A percentile compares a stretch with the other conserved stretches of the same genome.
phyloP scores from a whole-genome alignment of 2,888 invertebrate species.

The Agriopis aurantiaria region DNA sequence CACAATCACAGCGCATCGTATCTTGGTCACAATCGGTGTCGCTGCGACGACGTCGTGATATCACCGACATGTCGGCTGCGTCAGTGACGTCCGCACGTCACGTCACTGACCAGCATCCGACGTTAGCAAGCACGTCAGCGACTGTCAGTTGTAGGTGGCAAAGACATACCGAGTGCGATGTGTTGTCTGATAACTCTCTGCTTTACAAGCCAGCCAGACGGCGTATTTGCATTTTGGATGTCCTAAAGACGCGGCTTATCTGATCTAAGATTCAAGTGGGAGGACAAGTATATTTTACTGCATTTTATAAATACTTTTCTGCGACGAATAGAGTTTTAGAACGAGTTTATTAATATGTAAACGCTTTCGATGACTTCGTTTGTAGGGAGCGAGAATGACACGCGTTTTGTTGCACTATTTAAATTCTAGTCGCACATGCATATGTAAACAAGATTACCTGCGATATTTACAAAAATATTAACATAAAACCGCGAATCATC shows the following conservation, averaged over 20 bases:
- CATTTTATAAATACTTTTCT: slow-evolving; percentile 39
- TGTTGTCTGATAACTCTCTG: slow-evolving; percentile 67
- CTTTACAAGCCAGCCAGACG: slow-evolving; percentile 68
- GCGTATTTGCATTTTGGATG: slow-evolving; percentile 73
- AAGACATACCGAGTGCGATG: slow-evolving; percentile 56
- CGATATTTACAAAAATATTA: slow-evolving; percentile 40
- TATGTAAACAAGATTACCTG: slow-evolving; percentile 21
- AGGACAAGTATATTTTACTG: slow-evolving; percentile 53
- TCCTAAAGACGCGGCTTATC: slow-evolving; percentile 60
- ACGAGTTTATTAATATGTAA: slow-evolving; percentile 45
- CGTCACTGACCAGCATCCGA: slow-evolving; percentile 49
- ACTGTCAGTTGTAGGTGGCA: slow-evolving; percentile 52
- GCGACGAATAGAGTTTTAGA: slow-evolving; percentile 28
- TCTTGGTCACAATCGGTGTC: slow-evolving; percentile 77
- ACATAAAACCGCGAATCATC: slow-evolving; percentile 57
- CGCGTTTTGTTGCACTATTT: slow-evolving; percentile 26
- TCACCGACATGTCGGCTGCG: slow-evolving; percentile 36
- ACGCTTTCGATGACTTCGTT: slow-evolving; percentile 38
- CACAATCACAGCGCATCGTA: slow-evolving; percentile 66
- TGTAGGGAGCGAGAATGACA: slow-evolving; percentile 14
- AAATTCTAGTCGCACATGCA: slow-evolving; percentile 22
- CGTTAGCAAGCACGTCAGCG: slow-evolving; percentile 43
- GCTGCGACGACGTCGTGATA: slow-evolving; percentile 52
- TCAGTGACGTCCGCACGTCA: slow-evolving; percentile 49
- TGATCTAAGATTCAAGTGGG: slow-evolving; percentile 53